A percentile compares a stretch with the other conserved stretches of the same genome.
These are phyloP conservation scores for Ochotona curzoniae DNA, from an alignment of 2,113 vertebrate genomes.

Conservation along the genomic window DNA sequence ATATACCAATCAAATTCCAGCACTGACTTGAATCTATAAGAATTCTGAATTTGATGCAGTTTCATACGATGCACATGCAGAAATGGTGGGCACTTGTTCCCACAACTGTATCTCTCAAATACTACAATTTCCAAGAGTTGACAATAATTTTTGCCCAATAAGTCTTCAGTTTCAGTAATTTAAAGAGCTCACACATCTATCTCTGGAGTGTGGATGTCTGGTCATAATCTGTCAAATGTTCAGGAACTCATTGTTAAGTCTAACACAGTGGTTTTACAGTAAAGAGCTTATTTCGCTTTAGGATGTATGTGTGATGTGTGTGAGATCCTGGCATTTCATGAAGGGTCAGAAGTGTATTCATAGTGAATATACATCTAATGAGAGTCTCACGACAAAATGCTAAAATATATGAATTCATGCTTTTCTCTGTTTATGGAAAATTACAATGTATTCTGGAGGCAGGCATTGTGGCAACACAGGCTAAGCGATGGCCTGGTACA, in stretches of 20 bases:
- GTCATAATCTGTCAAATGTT: not conserved
- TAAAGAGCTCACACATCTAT: not conserved
- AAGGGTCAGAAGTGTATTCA: not conserved
- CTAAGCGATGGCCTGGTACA: too few species aligned
- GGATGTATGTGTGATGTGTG: not conserved
- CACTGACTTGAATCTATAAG: not conserved
- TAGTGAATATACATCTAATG: not conserved
- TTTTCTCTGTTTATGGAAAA: not conserved
- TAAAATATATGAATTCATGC: not conserved
- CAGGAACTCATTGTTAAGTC: not conserved
- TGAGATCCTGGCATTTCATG: not conserved
- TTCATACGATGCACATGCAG: not conserved
- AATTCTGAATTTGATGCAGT: not conserved
- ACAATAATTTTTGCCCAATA: not conserved
- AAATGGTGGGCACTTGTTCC: not conserved
- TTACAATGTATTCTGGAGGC: not conserved
- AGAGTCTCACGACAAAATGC: not conserved
- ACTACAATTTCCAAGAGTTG: not conserved
- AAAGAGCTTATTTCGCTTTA: not conserved
- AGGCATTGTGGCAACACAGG: too few species aligned
- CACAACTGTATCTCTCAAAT: not conserved
- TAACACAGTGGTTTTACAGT: not conserved
- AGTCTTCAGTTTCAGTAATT: not conserved
- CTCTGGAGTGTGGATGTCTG: not conserved
- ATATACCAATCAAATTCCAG: not conserved